phyloP scores from a whole-genome alignment of 2,797 vertebrate species.

The Falco naumanni region DNA sequence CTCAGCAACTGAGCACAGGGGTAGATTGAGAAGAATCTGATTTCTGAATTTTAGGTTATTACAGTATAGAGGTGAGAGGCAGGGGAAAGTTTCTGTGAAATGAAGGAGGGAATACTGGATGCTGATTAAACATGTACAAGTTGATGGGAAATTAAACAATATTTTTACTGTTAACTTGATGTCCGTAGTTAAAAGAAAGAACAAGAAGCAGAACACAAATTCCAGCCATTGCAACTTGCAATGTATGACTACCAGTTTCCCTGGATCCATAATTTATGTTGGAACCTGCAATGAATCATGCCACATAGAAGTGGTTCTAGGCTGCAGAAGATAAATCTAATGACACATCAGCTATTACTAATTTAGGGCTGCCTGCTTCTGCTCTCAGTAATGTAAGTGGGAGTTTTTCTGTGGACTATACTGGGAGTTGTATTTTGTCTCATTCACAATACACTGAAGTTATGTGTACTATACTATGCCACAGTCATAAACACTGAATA shows the following conservation, averaged over 20 bases:
- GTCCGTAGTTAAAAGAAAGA: not conserved
- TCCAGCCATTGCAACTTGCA: not conserved
- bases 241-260: not conserved
- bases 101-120: not conserved
- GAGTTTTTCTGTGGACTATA: not conserved
- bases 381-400: not conserved
- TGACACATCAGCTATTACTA: constrained; percentile 56
- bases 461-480: not conserved
- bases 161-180: not conserved
- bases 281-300: constrained; percentile 42
- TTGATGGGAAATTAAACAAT: not conserved
- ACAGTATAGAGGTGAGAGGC: not conserved
- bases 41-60: not conserved
- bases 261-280: constrained; percentile 57
- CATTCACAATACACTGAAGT: not conserved
- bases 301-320: constrained; percentile 20
- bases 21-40: not conserved
- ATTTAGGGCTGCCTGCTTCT: constrained; percentile 45
- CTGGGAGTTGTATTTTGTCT: not conserved
- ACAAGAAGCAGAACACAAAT: not conserved
- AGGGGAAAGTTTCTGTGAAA: not conserved
- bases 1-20: not conserved
- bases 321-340: constrained; percentile 64
- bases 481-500: not conserved
- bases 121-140: not conserved